These are phyloP conservation scores for Eupithecia tripunctaria DNA, from an alignment of 2,888 invertebrate genomes.

Conservation along the genomic window DNA sequence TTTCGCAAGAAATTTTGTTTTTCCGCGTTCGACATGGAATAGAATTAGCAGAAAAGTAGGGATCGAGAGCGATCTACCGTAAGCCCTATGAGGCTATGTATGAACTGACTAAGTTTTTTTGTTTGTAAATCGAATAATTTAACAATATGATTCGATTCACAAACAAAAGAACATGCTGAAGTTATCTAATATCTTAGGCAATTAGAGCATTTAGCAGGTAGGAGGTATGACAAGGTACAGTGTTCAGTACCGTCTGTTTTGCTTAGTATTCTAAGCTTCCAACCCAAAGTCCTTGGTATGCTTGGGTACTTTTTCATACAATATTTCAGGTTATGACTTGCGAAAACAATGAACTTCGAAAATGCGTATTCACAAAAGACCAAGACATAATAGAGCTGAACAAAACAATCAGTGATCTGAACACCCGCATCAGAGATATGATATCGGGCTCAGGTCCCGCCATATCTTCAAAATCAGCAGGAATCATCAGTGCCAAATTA, in stretches of 20 bases:
- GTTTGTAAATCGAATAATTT: too few relatives aligned
- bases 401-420: conserved; percentile 72
- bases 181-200: not conserved
- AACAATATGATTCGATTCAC: too few relatives aligned
- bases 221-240: not conserved
- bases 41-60: too few relatives aligned
- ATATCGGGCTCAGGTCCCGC: conserved; percentile 77
- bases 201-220: not conserved
- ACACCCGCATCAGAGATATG: conserved; percentile 79
- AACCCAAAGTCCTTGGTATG: not conserved
- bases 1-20: too few relatives aligned
- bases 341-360: conserved; percentile 83
- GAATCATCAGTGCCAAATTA: conserved; percentile 86
- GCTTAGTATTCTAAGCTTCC: too few relatives aligned
- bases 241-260: not conserved
- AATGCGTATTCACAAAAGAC: conserved; percentile 79
- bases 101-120: too few relatives aligned
- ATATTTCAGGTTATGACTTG: conserved; percentile 76
- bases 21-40: too few relatives aligned
- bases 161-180: too few relatives aligned
- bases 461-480: conserved; percentile 79
- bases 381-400: conserved; percentile 73
- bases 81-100: too few relatives aligned
- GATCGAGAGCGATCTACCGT: too few relatives aligned
- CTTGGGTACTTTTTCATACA: not conserved